phyloP scores from a whole-genome alignment of 1,140 invertebrate genomes.

The Notospermus geniculatus region DNA sequence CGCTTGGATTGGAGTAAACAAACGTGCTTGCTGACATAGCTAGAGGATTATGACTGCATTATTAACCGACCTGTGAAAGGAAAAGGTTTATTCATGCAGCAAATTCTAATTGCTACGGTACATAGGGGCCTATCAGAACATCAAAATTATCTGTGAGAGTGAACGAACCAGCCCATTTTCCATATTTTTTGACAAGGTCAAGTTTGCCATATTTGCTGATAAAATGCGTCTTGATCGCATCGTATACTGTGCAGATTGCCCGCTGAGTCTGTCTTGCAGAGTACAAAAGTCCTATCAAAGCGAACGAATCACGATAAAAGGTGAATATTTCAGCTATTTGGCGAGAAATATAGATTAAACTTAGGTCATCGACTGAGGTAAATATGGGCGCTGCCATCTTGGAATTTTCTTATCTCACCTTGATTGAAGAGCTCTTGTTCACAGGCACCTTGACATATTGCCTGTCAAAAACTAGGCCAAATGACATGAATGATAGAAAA shows the following conservation, averaged over 20 bases:
- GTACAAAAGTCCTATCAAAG: slow-evolving; percentile 44
- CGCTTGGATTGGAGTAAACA: too few relatives aligned
- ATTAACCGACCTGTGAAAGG: too few relatives aligned
- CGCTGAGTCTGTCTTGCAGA: slow-evolving; percentile 30
- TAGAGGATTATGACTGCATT: too few relatives aligned
- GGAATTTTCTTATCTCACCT: too few relatives aligned
- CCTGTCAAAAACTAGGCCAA: too few relatives aligned
- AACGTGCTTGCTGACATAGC: too few relatives aligned
- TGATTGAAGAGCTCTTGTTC: too few relatives aligned
- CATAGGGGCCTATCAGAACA: too few relatives aligned
- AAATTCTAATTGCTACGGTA: too few relatives aligned
- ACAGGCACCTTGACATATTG: too few relatives aligned
- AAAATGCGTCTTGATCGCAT: slow-evolving; percentile 34
- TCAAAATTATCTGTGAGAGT: neutral
- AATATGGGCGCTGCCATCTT: slow-evolving; percentile 20
- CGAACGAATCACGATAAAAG: slow-evolving; percentile 35
- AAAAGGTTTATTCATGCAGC: too few relatives aligned
- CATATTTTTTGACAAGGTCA: slow-evolving; percentile 36
- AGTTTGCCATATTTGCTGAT: slow-evolving; percentile 29
- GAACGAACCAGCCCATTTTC: slow-evolving; percentile 45
- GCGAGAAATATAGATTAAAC: slow-evolving; percentile 27
- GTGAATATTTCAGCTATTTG: slow-evolving; percentile 35
- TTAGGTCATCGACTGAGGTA: slow-evolving; percentile 45
- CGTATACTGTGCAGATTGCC: slow-evolving; percentile 20
- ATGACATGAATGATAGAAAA: too few relatives aligned